Conservation (phyloP, 2,113 vertebrate species). For the Australoheros scitulus region DNA sequence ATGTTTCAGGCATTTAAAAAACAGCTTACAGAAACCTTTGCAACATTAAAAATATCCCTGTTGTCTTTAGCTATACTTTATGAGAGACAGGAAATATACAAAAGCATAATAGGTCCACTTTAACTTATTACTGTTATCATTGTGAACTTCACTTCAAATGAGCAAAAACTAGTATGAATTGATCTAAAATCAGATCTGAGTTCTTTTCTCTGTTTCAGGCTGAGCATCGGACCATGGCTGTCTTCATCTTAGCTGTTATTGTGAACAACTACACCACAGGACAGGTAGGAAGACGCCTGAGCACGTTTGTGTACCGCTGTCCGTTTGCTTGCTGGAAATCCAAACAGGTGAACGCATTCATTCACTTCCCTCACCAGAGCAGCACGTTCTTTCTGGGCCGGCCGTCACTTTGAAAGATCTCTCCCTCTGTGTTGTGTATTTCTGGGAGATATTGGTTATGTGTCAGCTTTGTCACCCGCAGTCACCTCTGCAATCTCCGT, state of each 20-base stretch:
- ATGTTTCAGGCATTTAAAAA: background rate
- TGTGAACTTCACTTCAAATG: no score
- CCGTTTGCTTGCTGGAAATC: background rate
- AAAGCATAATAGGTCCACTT: background rate
- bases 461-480: constrained; percentile 56
- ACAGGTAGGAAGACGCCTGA: constrained; percentile 81
- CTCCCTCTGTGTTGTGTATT: constrained; percentile 36
- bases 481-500: constrained; percentile 49
- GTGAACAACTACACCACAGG: constrained; percentile 97
- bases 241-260: constrained; percentile 97
- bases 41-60: background rate
- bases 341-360: constrained; percentile 9
- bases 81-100: no score
- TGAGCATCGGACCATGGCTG: constrained; percentile 97
- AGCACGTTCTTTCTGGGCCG: constrained; percentile 1
- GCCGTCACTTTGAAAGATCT: constrained; percentile 44
- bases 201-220: constrained; percentile 80
- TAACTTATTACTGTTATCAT: background rate
- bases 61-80: background rate
- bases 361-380: constrained; percentile 24
- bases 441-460: constrained; percentile 54
- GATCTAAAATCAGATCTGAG: background rate
- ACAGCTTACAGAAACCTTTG: background rate
- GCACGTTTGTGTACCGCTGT: background rate
- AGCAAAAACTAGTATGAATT: fast-evolving